Evolutionary conservation across 2,113 vertebrate genomes (phyloP).

Genomic region (Coturnix japonica): DNA sequence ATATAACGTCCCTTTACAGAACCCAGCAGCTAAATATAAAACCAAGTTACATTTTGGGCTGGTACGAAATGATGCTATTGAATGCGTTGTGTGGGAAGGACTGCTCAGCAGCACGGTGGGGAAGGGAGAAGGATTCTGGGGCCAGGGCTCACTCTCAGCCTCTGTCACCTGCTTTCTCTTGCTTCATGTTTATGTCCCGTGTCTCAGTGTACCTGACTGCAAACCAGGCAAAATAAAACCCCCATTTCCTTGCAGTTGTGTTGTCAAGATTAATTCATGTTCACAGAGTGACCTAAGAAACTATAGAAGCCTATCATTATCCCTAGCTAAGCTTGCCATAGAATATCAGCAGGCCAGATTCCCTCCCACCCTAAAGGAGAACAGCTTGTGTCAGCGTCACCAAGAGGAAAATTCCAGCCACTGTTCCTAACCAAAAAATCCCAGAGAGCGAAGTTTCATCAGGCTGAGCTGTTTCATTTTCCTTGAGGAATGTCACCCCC

Average conservation of each 20-base stretch:
- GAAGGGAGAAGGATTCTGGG: background rate
- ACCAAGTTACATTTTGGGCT: constrained; percentile 55
- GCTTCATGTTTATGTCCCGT: background rate
- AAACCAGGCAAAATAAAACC: background rate
- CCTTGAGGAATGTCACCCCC: constrained; percentile 7
- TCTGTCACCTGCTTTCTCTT: background rate
- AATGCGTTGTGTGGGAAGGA: constrained; percentile 56
- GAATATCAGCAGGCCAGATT: constrained; percentile 13
- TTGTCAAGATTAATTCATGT: constrained; percentile 31
- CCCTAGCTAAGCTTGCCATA: background rate
- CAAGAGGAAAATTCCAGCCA: constrained; percentile 37
- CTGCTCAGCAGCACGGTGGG: background rate
- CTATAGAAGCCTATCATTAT: constrained; percentile 57
- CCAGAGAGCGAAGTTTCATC: background rate
- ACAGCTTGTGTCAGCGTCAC: constrained; percentile 23
- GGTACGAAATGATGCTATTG: constrained; percentile 21
- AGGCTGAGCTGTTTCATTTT: background rate
- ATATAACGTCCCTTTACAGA: constrained; percentile 63
- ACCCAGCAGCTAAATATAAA: constrained; percentile 74
- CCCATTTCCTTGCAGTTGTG: constrained; percentile 29
- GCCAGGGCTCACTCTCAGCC: background rate
- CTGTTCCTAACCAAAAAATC: background rate
- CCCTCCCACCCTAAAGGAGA: constrained; percentile 29
- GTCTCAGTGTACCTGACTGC: constrained; percentile 11
- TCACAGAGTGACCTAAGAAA: constrained; percentile 56